Evolutionary conservation across 2,888 invertebrate genomes (phyloP).

Genomic region (Rotaria magnacalcarata): DNA sequence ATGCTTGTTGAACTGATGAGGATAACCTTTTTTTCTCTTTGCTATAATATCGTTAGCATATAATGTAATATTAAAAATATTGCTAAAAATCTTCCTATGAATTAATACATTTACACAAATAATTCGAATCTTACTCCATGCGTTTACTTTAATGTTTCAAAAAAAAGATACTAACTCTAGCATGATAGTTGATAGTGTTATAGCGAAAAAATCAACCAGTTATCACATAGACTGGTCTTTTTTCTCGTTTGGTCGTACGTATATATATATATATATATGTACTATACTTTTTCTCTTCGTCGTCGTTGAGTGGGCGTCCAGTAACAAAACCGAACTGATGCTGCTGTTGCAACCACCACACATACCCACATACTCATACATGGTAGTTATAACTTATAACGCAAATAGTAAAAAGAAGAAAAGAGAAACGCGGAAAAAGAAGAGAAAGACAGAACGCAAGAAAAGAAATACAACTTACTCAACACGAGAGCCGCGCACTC

Average conservation of each 20-base stretch:
- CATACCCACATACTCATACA: slow-evolving; percentile 12
- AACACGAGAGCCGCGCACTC: not conserved
- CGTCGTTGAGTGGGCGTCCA: not conserved
- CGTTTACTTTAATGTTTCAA: not conserved
- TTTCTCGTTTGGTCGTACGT: not conserved
- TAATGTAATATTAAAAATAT: not conserved
- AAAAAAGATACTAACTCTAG: no score
- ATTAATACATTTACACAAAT: not conserved
- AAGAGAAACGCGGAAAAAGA: not conserved
- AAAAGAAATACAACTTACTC: slow-evolving; percentile 20
- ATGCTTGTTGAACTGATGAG: not conserved
- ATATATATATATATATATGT: not conserved
- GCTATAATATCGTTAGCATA: not conserved
- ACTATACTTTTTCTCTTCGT: not conserved
- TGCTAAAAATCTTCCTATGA: not conserved
- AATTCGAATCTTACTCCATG: not conserved
- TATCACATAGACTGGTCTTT: not conserved
- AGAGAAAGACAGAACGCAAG: not conserved
- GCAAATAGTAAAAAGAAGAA: slow-evolving; percentile 16
- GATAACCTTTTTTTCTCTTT: not conserved
- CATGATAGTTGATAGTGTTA: not conserved
- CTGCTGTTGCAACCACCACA: slow-evolving; percentile 19
- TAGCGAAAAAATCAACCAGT: not conserved
- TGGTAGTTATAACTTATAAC: slow-evolving; percentile 13
- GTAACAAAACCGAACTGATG: slow-evolving; percentile 17